Evolutionary conservation across 2,797 vertebrate genomes (phyloP).

Genomic region (Menidia menidia): DNA sequence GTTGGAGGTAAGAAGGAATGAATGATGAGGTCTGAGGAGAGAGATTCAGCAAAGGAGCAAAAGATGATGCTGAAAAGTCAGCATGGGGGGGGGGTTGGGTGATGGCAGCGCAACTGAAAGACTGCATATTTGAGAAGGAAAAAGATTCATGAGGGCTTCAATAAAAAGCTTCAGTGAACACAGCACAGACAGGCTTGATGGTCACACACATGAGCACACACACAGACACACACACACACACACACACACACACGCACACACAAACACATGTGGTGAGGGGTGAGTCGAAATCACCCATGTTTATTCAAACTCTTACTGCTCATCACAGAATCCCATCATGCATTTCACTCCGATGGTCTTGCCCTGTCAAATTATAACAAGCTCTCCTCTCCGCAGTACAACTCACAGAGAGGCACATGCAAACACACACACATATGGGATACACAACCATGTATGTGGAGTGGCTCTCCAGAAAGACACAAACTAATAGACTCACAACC

Average conservation of each 20-base stretch:
- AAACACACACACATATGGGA: constrained; percentile 10
- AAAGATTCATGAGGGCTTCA: constrained; percentile 72
- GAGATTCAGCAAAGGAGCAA: constrained; percentile 31
- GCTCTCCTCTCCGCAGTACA: constrained; percentile 48
- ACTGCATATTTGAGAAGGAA: constrained; percentile 64
- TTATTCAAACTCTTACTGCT: constrained; percentile 75
- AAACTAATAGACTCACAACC: not conserved
- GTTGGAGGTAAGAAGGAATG: constrained; percentile 27
- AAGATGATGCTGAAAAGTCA: constrained; percentile 44
- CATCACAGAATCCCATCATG: constrained; percentile 76
- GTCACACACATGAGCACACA: constrained; percentile 25
- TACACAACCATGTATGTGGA: constrained; percentile 4
- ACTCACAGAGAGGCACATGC: constrained; percentile 22
- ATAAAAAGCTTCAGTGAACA: constrained; percentile 77
- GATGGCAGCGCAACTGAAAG: constrained; percentile 8
- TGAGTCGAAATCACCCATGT: constrained; percentile 60
- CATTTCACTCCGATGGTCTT: constrained; percentile 71
- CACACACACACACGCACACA: constrained; percentile 28
- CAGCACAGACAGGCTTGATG: constrained; percentile 57
- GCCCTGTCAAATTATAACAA: constrained; percentile 75
- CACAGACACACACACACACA: constrained; percentile 31
- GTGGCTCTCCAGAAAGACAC: constrained; percentile 1
- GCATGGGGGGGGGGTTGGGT: not conserved
- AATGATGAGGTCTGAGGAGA: constrained; percentile 44
- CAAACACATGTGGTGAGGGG: constrained; percentile 25